A percentile compares a stretch with the other conserved stretches of the same genome.
Evolutionary conservation across 1,140 invertebrate species (phyloP).

Genomic region (Bombus difficillimus): DNA sequence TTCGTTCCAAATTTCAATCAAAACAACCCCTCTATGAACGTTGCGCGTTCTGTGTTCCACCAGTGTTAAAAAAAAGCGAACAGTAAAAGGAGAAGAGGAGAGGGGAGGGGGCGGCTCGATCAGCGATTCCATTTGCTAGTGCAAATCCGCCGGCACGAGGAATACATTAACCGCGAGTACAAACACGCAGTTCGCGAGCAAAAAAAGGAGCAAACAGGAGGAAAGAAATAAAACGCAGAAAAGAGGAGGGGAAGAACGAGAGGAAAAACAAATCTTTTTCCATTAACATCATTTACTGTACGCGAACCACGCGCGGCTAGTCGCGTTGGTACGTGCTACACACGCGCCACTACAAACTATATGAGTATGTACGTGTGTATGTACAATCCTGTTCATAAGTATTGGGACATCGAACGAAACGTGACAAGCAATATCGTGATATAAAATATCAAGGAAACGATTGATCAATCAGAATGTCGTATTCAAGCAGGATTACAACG

Average conservation of each 20-base stretch:
- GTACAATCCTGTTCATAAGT: not conserved
- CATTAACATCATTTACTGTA: conserved; percentile 60
- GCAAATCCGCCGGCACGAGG: conserved; percentile 3
- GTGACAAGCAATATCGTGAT: no score
- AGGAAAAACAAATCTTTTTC: conserved; percentile 47
- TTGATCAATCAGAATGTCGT: no score
- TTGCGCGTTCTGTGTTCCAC: not conserved
- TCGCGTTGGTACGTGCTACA: conserved; percentile 47
- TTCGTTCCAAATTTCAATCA: conserved; percentile 12
- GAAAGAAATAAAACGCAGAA: not conserved
- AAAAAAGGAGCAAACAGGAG: not conserved
- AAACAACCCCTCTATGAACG: not conserved
- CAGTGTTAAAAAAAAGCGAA: not conserved
- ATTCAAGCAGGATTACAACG: no score
- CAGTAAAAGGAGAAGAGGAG: not conserved
- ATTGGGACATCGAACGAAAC: no score
- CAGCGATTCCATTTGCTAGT: conserved; percentile 18
- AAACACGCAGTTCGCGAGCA: not conserved
- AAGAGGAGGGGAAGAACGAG: not conserved
- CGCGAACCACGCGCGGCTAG: conserved; percentile 65
- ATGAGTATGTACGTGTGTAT: not conserved
- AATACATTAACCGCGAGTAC: conserved; percentile 16
- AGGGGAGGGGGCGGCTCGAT: not conserved
- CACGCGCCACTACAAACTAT: not conserved
- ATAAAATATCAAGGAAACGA: no score